Evolutionary conservation across 2,797 vertebrate species (phyloP), one percentile per base, ranked within the genome.

Genomic region (Botia kubotai): DNA sequence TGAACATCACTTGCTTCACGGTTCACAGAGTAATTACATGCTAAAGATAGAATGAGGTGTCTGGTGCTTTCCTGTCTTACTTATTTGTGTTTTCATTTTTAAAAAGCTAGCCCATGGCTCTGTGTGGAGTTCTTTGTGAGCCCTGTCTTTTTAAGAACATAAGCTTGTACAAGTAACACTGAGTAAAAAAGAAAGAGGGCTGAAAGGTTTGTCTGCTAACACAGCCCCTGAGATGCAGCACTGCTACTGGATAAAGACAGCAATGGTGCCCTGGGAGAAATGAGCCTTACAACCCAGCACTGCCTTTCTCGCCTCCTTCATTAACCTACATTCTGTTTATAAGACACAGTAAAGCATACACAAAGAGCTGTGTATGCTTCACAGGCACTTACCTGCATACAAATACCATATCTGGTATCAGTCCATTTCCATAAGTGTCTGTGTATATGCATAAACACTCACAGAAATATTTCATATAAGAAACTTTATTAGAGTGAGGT

Each of bases 1-100:
- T 2, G 63, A 66, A 63, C 2, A 23, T 39, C 7, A 13, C 2
- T 36, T 14, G 7, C 69, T 8, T 81, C 55, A 77, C 1, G n/a
- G 75, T 83, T 46, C 46, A 36, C 81, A 86, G 71, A 87, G 87
- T 90, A 87, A 89, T 89, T 89, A 88, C 88, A 77, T 67, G 60
- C 33, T 86, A 85, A 81, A 83, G 52, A 82, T 85, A 82, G 83
- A 87, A 81, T 85, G 77, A 65, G 84, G 80, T 75, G n/a, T 77
- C 11, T 75, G 16, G 23, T 87, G 86, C 87, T 74, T 81, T 77
- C 86, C 85, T 87, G 86, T 89, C 86, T 19, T 48, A 65, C 43
- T 63, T 66, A 84, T 85, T 81, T 80, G 67, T 83, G 73, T 82
- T 65, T 65, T 84, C 81, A 36, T 23, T 75, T 84, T 66, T 82